phyloP scores from a whole-genome alignment of 2,797 vertebrate species.

The Hemitrygon akajei region DNA sequence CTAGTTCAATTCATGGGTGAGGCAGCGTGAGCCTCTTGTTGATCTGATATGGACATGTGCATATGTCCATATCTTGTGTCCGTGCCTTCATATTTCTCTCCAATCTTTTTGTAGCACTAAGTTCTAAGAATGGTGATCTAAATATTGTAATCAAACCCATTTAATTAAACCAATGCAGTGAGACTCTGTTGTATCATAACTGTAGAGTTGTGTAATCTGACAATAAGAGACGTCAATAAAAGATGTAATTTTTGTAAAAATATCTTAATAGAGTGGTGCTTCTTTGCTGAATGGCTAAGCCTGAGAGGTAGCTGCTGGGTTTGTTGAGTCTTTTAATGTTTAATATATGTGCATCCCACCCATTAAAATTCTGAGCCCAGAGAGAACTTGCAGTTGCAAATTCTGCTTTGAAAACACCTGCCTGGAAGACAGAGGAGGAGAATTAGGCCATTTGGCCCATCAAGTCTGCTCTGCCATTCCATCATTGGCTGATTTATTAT shows the following conservation, averaged over 20 bases:
- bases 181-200: too few relatives aligned
- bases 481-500: too few relatives aligned
- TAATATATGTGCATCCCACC: too few relatives aligned
- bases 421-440: not conserved
- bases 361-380: not conserved
- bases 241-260: too few relatives aligned
- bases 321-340: too few relatives aligned
- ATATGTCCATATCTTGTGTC: accelerated
- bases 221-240: too few relatives aligned
- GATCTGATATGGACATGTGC: not conserved
- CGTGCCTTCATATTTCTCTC: not conserved
- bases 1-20: not conserved
- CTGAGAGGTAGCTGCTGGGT: too few relatives aligned
- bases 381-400: not conserved
- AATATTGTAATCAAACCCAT: not conserved
- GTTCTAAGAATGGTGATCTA: not conserved
- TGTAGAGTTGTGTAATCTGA: too few relatives aligned
- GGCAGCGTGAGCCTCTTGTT: not conserved
- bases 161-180: not conserved
- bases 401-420: not conserved
- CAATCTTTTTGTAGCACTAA: not conserved
- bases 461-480: too few relatives aligned
- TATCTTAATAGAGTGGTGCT: too few relatives aligned
- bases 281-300: too few relatives aligned
- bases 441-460: too few relatives aligned